phyloP scores from a whole-genome alignment of 1,140 invertebrate genomes.

The Drosophila truncata region DNA sequence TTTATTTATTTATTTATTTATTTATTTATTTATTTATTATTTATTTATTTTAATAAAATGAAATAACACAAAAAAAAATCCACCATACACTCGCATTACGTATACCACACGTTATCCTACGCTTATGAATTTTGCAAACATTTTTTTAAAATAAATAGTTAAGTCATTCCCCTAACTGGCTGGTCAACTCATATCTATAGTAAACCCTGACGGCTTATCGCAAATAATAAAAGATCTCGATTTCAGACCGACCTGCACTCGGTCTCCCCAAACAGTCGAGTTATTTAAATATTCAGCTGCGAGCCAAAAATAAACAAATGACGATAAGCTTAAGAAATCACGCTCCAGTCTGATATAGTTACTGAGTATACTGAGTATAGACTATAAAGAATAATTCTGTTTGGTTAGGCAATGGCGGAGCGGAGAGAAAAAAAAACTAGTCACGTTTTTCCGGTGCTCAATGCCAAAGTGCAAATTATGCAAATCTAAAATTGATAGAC shows the following conservation, averaged over 20 bases:
- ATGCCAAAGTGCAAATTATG: slow-evolving; percentile 61
- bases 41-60: no score
- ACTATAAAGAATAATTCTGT: slow-evolving; percentile 35
- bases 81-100: slow-evolving; percentile 15
- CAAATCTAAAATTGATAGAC: slow-evolving; percentile 51
- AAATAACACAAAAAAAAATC: neutral
- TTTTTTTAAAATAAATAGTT: slow-evolving; percentile 56
- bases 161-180: slow-evolving; percentile 40
- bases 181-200: slow-evolving; percentile 35
- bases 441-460: slow-evolving; percentile 69
- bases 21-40: no score
- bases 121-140: slow-evolving; percentile 17
- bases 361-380: slow-evolving; percentile 4
- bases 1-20: no score
- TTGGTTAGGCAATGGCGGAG: slow-evolving; percentile 15
- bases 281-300: slow-evolving; percentile 53
- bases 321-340: slow-evolving; percentile 52
- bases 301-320: slow-evolving; percentile 50
- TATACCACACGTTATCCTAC: slow-evolving; percentile 22
- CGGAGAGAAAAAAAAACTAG: slow-evolving; percentile 37
- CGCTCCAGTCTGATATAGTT: slow-evolving; percentile 45
- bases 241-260: slow-evolving; percentile 39
- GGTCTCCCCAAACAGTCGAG: slow-evolving; percentile 16
- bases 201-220: slow-evolving; percentile 41
- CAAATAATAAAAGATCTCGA: slow-evolving; percentile 37